Evolutionary conservation across 2,113 vertebrate genomes (phyloP).

Genomic region (Pelecanus crispus): DNA sequence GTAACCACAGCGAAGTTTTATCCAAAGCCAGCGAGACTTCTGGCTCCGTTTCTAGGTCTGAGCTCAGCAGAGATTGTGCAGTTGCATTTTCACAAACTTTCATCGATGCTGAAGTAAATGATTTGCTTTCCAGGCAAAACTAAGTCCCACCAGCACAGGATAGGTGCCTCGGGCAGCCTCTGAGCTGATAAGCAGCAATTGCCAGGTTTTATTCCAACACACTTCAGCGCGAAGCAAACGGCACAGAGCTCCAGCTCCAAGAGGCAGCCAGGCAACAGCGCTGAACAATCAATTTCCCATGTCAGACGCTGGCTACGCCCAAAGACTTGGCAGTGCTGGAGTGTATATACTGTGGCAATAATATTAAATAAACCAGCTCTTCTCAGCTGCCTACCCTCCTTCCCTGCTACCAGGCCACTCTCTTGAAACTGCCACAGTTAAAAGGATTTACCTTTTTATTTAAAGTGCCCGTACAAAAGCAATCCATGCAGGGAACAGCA

Average conservation of each 20-base stretch:
- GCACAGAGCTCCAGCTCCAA: not conserved
- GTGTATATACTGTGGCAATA: not conserved
- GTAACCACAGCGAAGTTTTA: conserved; percentile 10
- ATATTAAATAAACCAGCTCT: not conserved
- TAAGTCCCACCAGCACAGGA: not conserved
- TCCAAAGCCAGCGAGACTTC: not conserved
- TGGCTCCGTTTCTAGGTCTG: conserved; percentile 4
- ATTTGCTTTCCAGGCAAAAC: not conserved
- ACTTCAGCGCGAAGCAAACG: not conserved
- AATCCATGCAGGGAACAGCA: not conserved
- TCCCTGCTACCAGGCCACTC: not conserved
- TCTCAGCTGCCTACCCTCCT: not conserved
- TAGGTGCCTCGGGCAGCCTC: not conserved
- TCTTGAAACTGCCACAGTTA: not conserved
- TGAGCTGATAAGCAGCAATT: not conserved
- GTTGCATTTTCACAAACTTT: not conserved
- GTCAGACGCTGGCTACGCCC: conserved; percentile 2
- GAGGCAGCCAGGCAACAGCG: not conserved
- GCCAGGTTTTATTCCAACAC: not conserved
- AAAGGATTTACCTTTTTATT: not conserved
- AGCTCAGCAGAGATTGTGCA: conserved; percentile 9
- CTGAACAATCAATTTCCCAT: not conserved
- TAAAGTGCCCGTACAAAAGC: not conserved
- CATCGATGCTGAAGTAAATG: not conserved
- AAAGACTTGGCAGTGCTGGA: not conserved